Conservation (phyloP, 92 coral and sea anemone species). For the Actinostola sp. region DNA sequence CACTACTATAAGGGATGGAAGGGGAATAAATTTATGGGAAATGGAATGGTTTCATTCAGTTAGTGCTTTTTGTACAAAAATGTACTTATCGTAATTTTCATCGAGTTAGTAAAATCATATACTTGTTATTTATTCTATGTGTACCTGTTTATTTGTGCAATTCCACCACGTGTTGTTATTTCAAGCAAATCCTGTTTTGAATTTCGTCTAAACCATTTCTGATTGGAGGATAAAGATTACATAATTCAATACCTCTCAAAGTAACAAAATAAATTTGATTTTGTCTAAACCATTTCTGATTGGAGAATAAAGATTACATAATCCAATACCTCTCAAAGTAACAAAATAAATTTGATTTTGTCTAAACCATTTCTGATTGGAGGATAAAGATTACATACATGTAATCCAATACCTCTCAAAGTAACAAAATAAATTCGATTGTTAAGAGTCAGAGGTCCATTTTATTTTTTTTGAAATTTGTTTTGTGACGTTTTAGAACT, state of each 20-base stretch:
- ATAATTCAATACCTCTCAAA: background rate
- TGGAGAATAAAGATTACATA: background rate
- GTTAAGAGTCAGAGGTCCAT: too few relatives aligned
- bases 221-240: background rate
- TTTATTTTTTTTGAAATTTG: too few relatives aligned
- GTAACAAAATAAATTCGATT: background rate
- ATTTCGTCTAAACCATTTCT: background rate
- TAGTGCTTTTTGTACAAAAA: too few relatives aligned
- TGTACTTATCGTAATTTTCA: too few relatives aligned
- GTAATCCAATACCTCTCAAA: background rate
- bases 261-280: background rate
- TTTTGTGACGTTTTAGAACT: too few relatives aligned
- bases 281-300: background rate
- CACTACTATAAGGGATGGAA: background rate
- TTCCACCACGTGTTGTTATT: constrained; percentile 31
- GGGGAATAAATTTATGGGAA: background rate
- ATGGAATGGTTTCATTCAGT: background rate
- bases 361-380: background rate
- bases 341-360: background rate
- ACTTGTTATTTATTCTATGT: constrained; percentile 21
- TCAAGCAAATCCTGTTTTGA: background rate
- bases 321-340: background rate
- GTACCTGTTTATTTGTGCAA: constrained; percentile 34
- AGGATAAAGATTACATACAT: background rate
- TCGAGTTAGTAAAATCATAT: too few relatives aligned